Conservation (phyloP, 2,797 vertebrate genomes). For the Catamblyrhynchus diadema region DNA sequence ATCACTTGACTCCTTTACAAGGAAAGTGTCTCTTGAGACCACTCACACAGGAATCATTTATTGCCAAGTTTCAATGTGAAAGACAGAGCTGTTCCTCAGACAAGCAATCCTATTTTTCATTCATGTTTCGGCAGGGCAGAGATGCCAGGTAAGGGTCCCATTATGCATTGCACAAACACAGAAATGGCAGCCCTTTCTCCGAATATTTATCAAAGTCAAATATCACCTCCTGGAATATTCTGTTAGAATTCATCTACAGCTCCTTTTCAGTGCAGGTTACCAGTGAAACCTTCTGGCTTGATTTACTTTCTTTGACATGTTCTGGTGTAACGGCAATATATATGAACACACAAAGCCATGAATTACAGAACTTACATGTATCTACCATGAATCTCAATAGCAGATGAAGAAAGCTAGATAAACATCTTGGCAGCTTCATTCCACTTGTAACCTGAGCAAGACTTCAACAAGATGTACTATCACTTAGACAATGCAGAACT, state of each 20-base stretch:
- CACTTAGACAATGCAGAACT: neutral
- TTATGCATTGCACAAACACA: neutral
- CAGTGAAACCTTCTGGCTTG: neutral
- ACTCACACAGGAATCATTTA: neutral
- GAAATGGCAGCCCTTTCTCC: neutral
- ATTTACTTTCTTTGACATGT: neutral
- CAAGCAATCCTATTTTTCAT: slow-evolving; percentile 1
- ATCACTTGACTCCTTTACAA: neutral
- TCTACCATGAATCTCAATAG: neutral
- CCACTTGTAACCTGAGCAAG: neutral
- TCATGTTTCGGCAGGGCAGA: neutral
- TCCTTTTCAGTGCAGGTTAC: neutral
- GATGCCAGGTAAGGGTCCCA: neutral
- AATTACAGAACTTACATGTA: neutral
- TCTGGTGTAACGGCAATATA: neutral
- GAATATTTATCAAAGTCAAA: neutral
- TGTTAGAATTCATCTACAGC: neutral
- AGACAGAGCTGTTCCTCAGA: slow-evolving; percentile 29
- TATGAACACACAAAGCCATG: neutral
- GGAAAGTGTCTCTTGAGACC: neutral
- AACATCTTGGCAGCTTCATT: neutral
- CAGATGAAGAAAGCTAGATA: neutral
- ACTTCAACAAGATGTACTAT: neutral
- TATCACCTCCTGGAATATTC: neutral
- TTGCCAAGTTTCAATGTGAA: neutral